phyloP scores from a whole-genome alignment of 2,797 vertebrate species.

The Onychomys leucogaster region DNA sequence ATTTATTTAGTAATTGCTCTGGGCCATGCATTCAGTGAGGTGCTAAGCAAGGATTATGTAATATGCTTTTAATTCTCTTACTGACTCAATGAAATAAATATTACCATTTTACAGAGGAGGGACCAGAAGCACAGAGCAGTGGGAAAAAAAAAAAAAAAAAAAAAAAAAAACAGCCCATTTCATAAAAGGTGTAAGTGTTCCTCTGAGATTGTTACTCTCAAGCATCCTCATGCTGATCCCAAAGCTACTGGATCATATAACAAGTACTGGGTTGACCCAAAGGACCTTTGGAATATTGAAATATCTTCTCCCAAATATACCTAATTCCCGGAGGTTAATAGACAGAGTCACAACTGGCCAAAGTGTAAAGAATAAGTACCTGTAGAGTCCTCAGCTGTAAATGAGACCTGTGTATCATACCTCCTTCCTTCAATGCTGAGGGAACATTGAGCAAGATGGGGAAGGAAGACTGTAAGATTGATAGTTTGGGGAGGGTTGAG shows the following conservation, averaged over 20 bases:
- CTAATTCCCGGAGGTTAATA: not conserved
- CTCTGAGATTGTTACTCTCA: not conserved
- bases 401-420: not conserved
- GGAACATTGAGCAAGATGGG: not conserved
- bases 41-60: not conserved
- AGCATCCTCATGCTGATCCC: not conserved
- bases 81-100: not conserved
- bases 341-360: not conserved
- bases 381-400: not conserved
- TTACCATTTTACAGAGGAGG: not conserved
- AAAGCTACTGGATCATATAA: too few species aligned
- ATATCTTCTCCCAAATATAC: not conserved
- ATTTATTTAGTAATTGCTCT: not conserved
- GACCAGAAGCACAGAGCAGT: not conserved
- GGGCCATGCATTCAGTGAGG: not conserved
- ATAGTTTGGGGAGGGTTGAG: not conserved
- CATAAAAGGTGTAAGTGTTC: not conserved
- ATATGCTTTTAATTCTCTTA: not conserved
- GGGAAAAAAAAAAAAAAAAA: not conserved
- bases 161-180: not conserved
- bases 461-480: not conserved
- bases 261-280: not conserved
- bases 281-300: not conserved
- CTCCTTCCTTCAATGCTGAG: not conserved
- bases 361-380: not conserved